Evolutionary conservation across 30 jellyfish, hydroid and myxozoan species (phyloP), one percentile per base, ranked within the genome.

Genomic region (Chrysaora quinquecirrha): DNA sequence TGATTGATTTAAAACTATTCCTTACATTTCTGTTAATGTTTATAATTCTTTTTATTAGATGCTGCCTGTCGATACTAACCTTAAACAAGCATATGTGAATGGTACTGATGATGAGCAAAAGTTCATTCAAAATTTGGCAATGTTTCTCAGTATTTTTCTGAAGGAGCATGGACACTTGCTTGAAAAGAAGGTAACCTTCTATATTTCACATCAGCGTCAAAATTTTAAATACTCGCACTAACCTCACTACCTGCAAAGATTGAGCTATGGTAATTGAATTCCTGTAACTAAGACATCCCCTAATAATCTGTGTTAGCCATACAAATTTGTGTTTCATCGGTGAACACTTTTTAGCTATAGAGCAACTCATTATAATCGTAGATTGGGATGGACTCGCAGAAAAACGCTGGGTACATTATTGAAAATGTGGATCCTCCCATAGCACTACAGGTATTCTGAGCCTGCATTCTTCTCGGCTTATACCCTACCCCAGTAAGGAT

Each of bases 101-200:
- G 99, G 99, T 0, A 87, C 87, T n/a, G 97, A 89, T 50, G 99
- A 88, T 73, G 97, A 95, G 82, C 99, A 95, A 73, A 95, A 95
- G 34, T 95, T 95, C 60, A 88, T 95, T 52, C 97, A 95, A 48
- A 89, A 88, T 75, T 70, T 95, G 64, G 97, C 99, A 31, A 60
- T 95, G 91, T 95, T 95, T 64, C 72, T 95, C 70, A 90, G 96
- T 71, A 78, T 91, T 14, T 88, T 82, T 74, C 76, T 95, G 79
- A 95, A 95, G 49, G 99, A 95, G 32, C 96, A 87, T 56, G 97
- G 97, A 3, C 89, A 78, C 64, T 56, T 81, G 64, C 86, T 95
- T 19, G 99, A 89, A 73, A 78, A 87, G 62, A 95, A 88, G 94
- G 97, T 83, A 48, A 30, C 69, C 54, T 38, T 6, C 54, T 38